A percentile compares a stretch with the other conserved stretches of the same genome.
These are phyloP conservation scores for Apoda limacodes DNA, from an alignment of 2,888 invertebrate species.

Conservation along the genomic window DNA sequence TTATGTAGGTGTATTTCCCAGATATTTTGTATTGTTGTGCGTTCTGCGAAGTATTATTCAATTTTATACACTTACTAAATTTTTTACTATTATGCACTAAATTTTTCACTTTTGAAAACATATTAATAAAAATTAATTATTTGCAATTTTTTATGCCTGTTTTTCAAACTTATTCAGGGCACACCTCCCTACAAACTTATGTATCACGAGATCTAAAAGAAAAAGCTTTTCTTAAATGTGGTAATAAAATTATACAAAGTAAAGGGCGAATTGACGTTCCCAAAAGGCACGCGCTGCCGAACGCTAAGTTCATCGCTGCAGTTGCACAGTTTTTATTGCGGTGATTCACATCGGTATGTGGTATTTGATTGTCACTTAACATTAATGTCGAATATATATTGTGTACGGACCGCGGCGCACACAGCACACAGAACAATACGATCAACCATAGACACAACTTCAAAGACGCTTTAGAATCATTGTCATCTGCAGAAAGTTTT, in stretches of 20 bases:
- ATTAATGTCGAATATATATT: constrained; percentile 29
- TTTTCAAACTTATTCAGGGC: no score
- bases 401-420: constrained; percentile 44
- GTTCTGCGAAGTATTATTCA: no score
- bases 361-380: background rate
- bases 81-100: no score
- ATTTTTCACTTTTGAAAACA: no score
- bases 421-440: constrained; percentile 36
- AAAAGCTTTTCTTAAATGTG: constrained; percentile 33
- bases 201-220: no score
- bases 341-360: constrained; percentile 3
- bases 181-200: no score
- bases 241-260: constrained; percentile 31
- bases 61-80: no score
- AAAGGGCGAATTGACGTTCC: constrained; percentile 31
- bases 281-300: constrained; percentile 34
- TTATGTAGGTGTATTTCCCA: no score
- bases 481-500: constrained; percentile 27
- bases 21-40: no score
- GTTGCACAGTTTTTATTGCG: constrained; percentile 27
- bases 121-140: no score
- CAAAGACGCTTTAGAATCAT: constrained; percentile 34
- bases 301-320: constrained; percentile 31
- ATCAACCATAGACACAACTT: constrained; percentile 51
- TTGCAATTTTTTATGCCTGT: no score